Percentiles rank a stretch among this genome's conserved stretches.
Conservation (phyloP, 2,888 invertebrate genomes). For the Drosophila peninsularis region DNA sequence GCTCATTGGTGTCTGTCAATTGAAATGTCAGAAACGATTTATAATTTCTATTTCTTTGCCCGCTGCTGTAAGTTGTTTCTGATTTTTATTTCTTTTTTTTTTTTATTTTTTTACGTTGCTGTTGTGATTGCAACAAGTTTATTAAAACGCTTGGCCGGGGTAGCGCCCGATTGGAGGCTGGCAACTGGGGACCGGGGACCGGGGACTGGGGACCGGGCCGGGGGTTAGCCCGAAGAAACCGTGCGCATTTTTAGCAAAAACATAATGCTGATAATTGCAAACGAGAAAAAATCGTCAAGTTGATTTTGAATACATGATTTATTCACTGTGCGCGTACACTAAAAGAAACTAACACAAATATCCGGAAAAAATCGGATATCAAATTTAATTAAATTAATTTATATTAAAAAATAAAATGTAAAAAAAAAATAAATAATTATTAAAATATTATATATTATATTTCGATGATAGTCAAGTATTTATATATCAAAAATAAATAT, state of each 20-base stretch:
- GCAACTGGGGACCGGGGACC: neutral
- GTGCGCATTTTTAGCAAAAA: slow-evolving; percentile 68
- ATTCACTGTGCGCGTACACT: slow-evolving; percentile 35
- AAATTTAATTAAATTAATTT: neutral
- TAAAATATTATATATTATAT: neutral
- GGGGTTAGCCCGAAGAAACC: slow-evolving; percentile 4
- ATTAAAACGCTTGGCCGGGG: slow-evolving; percentile 61
- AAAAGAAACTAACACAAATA: neutral
- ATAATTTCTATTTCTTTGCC: slow-evolving; percentile 72
- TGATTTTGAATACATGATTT: slow-evolving; percentile 71
- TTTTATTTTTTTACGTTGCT: slow-evolving; percentile 31
- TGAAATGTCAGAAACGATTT: slow-evolving; percentile 82
- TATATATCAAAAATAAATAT: too few species aligned
- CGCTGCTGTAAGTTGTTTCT: slow-evolving; percentile 27
- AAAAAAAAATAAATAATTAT: too few species aligned
- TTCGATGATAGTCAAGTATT: neutral
- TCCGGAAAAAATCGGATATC: neutral
- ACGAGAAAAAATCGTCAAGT: slow-evolving; percentile 64
- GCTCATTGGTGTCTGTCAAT: slow-evolving; percentile 82
- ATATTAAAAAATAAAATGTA: neutral
- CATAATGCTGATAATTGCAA: slow-evolving; percentile 78
- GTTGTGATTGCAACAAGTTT: slow-evolving; percentile 73
- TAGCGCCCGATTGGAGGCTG: neutral
- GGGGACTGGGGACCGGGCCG: slow-evolving; percentile 1
- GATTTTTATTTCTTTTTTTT: neutral